Conservation (phyloP, 2,797 vertebrate species). For the Yasuhikotakia modesta region DNA sequence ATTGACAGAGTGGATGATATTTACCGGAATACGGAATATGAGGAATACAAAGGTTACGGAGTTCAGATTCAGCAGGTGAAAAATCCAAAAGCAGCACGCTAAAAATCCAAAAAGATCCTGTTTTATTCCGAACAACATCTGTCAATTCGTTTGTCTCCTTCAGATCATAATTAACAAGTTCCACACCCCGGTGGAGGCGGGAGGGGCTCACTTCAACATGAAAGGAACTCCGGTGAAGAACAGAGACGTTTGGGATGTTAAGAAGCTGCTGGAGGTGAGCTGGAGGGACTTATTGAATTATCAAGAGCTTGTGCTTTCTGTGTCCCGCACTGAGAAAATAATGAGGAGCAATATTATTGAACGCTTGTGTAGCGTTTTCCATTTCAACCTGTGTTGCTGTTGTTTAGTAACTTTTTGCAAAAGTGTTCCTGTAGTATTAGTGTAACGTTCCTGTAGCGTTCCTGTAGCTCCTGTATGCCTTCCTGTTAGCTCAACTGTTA, state of each 20-base stretch:
- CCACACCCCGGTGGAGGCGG: constrained; percentile 69
- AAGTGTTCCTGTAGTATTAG: too few species aligned
- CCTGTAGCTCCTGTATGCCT: too few species aligned
- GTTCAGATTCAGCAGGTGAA: constrained; percentile 97
- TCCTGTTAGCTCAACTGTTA: too few species aligned
- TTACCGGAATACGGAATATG: constrained; percentile 94
- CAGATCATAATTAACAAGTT: constrained; percentile 91
- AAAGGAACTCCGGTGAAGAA: constrained; percentile 78
- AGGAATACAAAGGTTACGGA: constrained; percentile 84
- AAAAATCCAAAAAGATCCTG: background rate
- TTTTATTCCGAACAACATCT: background rate
- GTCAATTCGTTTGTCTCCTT: constrained; percentile 1
- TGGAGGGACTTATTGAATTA: background rate
- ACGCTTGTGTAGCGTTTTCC: background rate
- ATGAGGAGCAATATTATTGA: background rate
- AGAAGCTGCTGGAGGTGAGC: constrained; percentile 89
- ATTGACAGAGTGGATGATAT: constrained; percentile 97
- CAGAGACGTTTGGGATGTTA: constrained; percentile 93
- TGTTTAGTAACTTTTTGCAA: background rate
- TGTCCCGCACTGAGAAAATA: background rate
- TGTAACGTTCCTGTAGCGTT: too few species aligned
- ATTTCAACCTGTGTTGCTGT: background rate
- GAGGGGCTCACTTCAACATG: constrained; percentile 91
- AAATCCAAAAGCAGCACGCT: background rate
- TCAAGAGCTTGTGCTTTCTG: background rate